Conservation (phyloP, 2,113 vertebrate species). For the Gadus chalcogrammus region DNA sequence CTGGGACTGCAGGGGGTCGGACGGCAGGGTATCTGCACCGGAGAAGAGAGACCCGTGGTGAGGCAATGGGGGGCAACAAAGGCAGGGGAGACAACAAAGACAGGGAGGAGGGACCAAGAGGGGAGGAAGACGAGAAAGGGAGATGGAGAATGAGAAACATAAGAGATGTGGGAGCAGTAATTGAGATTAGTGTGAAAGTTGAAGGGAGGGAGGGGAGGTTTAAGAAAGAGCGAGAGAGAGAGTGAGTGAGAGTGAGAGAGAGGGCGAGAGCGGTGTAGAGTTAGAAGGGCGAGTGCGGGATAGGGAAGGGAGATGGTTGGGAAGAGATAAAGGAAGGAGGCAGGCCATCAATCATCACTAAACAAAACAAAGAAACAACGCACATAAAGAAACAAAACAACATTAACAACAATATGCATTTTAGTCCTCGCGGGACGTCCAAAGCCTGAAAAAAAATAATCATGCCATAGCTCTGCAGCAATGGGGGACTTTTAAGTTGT, state of each 20-base stretch:
- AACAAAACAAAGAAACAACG: slow-evolving; percentile 3
- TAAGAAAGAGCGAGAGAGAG: not conserved
- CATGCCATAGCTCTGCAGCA: not conserved
- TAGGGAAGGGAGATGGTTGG: slow-evolving; percentile 1
- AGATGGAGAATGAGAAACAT: slow-evolving; percentile 19
- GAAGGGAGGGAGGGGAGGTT: not conserved
- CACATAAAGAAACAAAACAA: not conserved
- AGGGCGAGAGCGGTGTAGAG: slow-evolving; percentile 23
- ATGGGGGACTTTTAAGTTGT: not conserved
- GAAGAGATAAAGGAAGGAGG: slow-evolving; percentile 24
- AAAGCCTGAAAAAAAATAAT: not conserved
- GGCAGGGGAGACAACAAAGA: slow-evolving; percentile 7
- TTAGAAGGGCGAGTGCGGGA: not conserved
- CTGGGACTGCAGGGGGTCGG: slow-evolving; percentile 82
- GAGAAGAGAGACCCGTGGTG: too few species aligned
- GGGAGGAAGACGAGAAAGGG: not conserved
- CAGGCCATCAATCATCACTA: slow-evolving; percentile 43
- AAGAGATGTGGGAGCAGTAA: not conserved
- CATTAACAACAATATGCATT: slow-evolving; percentile 26
- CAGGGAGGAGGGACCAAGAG: not conserved
- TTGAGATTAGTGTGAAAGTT: not conserved
- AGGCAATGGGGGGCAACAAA: not conserved
- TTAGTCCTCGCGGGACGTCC: slow-evolving; percentile 4
- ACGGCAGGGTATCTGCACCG: slow-evolving; percentile 75
- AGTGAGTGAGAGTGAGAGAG: not conserved